phyloP scores from a whole-genome alignment of 92 coral and sea anemone species.

The Epizoanthus ramosus region DNA sequence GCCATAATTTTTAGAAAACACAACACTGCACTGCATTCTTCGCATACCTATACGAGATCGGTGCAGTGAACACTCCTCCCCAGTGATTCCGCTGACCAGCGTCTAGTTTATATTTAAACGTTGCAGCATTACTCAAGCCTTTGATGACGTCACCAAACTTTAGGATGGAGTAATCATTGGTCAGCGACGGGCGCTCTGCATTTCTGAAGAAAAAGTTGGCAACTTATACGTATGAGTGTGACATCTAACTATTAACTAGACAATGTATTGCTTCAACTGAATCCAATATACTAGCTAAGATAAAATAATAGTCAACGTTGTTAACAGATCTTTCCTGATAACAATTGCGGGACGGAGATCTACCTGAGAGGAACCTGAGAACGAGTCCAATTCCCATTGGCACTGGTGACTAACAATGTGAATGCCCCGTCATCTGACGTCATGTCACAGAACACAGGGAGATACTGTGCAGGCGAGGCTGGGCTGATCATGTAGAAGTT shows the following conservation, averaged over 20 bases:
- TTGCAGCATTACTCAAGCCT: conserved; percentile 37
- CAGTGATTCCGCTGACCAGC: conserved; percentile 57
- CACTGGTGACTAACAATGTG: conserved; percentile 64
- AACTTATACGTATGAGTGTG: not conserved
- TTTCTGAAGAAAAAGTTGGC: conserved; percentile 16
- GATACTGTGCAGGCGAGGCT: conserved; percentile 43
- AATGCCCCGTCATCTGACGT: conserved; percentile 64
- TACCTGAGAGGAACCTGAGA: conserved; percentile 66
- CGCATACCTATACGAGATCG: conserved; percentile 49
- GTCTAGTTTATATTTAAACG: conserved; percentile 61
- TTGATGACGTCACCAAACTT: conserved; percentile 58
- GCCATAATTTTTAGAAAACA: not conserved
- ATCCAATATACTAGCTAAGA: not conserved
- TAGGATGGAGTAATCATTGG: conserved; percentile 61
- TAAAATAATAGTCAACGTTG: not conserved
- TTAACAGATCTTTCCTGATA: no score
- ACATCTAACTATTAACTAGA: not conserved
- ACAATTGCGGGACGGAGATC: no score
- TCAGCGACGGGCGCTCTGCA: conserved; percentile 38
- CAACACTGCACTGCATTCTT: not conserved
- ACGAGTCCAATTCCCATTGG: conserved; percentile 61
- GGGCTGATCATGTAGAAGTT: conserved; percentile 52
- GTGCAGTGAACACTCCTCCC: conserved; percentile 71
- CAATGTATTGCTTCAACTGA: not conserved
- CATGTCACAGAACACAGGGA: conserved; percentile 72